These are phyloP conservation scores for Tinamus guttatus DNA, from an alignment of 2,113 vertebrate species.

Conservation along the genomic window DNA sequence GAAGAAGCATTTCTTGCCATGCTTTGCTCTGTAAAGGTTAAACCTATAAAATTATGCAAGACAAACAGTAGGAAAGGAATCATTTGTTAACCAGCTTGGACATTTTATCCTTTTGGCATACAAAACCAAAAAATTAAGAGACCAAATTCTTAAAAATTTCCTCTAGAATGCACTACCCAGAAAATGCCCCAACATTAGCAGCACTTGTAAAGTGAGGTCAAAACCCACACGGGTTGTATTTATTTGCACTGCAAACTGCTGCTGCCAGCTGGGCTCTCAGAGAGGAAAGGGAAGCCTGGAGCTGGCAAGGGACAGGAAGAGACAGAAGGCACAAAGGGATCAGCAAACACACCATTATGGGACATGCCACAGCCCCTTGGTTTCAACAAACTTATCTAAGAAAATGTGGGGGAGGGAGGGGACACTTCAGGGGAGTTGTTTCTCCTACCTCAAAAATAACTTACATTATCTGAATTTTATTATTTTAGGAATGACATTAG, in stretches of 20 bases:
- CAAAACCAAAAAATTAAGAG: background rate
- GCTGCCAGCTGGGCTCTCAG: constrained; percentile 31
- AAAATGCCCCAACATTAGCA: background rate
- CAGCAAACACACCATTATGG: background rate
- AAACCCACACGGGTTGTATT: background rate
- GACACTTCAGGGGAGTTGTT: background rate
- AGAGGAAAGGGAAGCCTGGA: background rate
- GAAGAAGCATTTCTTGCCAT: background rate
- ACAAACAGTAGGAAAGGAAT: background rate
- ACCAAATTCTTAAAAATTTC: background rate
- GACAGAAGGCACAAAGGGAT: background rate
- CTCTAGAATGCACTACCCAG: background rate
- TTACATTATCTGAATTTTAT: background rate
- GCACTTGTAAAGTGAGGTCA: background rate
- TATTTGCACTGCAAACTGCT: background rate
- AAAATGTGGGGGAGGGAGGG: background rate
- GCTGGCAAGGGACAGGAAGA: background rate
- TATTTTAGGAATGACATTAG: background rate
- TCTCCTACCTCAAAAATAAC: background rate
- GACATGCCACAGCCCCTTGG: background rate
- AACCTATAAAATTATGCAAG: background rate
- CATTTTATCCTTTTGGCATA: background rate
- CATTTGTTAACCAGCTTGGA: background rate
- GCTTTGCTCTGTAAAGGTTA: background rate
- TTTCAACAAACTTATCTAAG: background rate